Evolutionary conservation across 2,888 invertebrate genomes (phyloP).

Genomic region (Megaustenia siamemsis): DNA sequence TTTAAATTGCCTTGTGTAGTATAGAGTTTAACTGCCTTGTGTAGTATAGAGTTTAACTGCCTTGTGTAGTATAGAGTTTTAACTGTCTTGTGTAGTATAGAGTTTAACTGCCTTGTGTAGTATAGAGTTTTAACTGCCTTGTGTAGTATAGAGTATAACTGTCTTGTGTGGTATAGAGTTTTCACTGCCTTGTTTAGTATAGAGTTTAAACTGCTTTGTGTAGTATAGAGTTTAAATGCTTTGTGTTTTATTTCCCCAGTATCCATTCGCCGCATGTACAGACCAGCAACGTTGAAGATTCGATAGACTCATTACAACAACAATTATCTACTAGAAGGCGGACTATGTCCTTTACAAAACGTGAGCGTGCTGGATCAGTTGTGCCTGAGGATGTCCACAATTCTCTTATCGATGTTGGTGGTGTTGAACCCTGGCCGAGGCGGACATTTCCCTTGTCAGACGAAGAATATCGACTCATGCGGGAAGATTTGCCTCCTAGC

Average conservation of each 20-base stretch:
- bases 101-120: no score
- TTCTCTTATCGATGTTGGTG: conserved; percentile 51
- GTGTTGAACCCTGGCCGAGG: conserved; percentile 69
- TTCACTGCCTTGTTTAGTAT: no score
- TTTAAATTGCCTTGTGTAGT: no score
- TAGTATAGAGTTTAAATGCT: no score
- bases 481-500: conserved; percentile 59
- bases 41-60: no score
- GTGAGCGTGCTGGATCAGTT: conserved; percentile 59
- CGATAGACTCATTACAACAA: conserved; percentile 20
- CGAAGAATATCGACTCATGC: conserved; percentile 68
- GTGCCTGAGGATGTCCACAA: conserved; percentile 55
- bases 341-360: conserved; percentile 59
- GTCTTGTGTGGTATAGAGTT: no score
- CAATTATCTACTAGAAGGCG: conserved; percentile 57
- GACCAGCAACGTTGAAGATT: conserved; percentile 16
- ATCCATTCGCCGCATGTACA: background rate
- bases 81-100: no score
- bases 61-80: no score
- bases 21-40: no score
- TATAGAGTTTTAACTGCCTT: no score
- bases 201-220: no score
- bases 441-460: conserved; percentile 75
- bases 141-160: no score
- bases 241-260: conserved; percentile 10